phyloP scores from a whole-genome alignment of 2,797 vertebrate species.

The Syndactyla subalaris region DNA sequence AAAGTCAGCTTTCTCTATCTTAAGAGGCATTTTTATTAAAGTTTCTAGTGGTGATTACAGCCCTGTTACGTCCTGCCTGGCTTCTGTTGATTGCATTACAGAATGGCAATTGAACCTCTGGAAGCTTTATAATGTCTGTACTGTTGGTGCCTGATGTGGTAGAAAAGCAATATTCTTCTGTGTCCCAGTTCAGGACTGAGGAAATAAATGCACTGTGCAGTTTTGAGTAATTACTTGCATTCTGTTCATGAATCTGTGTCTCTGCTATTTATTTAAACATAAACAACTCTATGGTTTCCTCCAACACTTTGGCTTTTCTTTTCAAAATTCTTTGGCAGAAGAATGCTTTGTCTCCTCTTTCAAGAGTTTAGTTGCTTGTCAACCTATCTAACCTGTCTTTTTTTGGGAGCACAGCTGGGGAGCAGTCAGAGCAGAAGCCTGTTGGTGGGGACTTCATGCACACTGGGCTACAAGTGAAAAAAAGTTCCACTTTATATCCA shows the following conservation, averaged over 20 bases:
- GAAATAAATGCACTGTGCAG: background rate
- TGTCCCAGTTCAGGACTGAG: background rate
- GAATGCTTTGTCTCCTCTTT: background rate
- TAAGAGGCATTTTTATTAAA: background rate
- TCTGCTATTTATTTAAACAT: background rate
- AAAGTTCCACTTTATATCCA: background rate
- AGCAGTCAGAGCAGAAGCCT: background rate
- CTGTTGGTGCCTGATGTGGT: background rate
- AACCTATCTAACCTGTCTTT: background rate
- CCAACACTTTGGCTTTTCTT: background rate
- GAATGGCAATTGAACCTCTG: background rate
- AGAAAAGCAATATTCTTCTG: conserved; percentile 1
- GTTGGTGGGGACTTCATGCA: background rate
- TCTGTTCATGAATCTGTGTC: background rate
- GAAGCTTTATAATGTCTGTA: background rate
- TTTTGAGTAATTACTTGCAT: background rate
- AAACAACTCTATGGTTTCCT: background rate
- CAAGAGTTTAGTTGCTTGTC: background rate
- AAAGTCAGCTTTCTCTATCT: background rate
- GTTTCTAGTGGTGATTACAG: background rate
- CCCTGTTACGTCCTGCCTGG: background rate
- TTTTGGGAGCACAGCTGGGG: background rate
- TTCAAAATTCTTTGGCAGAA: background rate
- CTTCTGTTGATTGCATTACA: background rate
- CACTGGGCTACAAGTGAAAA: background rate